Percentiles rank a stretch among this genome's conserved stretches.
These are phyloP conservation scores for Chaenocephalus aceratus DNA, from an alignment of 2,113 vertebrate genomes.

Conservation along the genomic window DNA sequence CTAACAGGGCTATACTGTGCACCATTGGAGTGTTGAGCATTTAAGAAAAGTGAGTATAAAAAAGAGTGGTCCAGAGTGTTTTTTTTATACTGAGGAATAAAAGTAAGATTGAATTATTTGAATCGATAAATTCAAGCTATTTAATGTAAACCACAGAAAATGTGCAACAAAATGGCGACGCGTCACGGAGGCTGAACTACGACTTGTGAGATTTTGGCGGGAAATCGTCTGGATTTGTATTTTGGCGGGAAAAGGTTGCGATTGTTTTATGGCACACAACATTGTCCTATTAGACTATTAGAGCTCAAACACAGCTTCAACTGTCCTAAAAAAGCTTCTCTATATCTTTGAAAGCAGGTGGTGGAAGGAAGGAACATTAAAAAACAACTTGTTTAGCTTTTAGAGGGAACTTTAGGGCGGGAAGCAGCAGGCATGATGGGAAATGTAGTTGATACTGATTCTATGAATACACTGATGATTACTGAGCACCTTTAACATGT, in stretches of 20 bases:
- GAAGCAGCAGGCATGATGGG: conserved; percentile 20
- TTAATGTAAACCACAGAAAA: background rate
- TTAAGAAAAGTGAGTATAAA: conserved; percentile 6
- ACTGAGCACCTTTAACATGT: conserved; percentile 54
- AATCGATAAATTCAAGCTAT: conserved; percentile 6
- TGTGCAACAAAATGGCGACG: background rate
- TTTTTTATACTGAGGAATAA: conserved; percentile 5
- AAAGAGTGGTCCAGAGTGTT: conserved; percentile 12
- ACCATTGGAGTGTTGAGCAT: background rate
- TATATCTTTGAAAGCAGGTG: background rate
- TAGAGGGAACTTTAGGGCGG: background rate
- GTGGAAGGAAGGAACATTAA: background rate
- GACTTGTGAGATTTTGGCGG: background rate
- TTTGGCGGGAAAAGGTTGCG: no score
- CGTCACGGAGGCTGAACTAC: no score
- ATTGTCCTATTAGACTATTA: background rate
- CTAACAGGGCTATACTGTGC: conserved; percentile 39
- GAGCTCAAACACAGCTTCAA: background rate
- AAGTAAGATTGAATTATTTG: background rate
- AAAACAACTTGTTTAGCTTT: background rate
- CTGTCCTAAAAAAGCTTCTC: conserved; percentile 3
- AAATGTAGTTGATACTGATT: conserved; percentile 26
- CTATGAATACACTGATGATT: background rate
- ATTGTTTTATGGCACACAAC: conserved; percentile 33
- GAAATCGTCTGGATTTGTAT: background rate